Base-by-base conservation (phyloP, 2,888 invertebrate species). In the Drosophila longiperda region DNA sequence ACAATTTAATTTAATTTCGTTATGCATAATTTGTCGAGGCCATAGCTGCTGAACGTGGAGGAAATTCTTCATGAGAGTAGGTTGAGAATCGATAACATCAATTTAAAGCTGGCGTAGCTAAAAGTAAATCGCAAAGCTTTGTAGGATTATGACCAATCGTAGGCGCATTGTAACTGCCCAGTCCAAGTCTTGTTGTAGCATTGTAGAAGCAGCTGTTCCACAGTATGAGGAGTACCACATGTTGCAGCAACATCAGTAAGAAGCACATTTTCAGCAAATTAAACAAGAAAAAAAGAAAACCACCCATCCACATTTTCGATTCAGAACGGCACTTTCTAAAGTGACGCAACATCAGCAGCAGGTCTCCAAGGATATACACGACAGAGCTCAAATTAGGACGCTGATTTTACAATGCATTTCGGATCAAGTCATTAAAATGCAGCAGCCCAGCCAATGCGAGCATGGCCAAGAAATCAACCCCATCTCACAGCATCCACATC, bases 371-470 rank as follows among this genome's bases (percentile, higher is more conserved):
- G 49, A 80, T 71, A 23, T 61, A 77, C 5, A 76, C 11, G n/a
- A 61, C 79, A 6, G 76, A 79, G 45, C 79, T 79, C 3, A 75
- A 32, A 48, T 76, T 75, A 17, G 79, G 79, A 15, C 20, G 17
- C 52, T 76, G 76, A 2, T 64, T 59, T 20, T 11, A 23, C 26
- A 76, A 48, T 5, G 76, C 79, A 1, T 7, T 11, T 68, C 75
- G 75, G 17, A 79, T 34, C 2, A 59, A 1, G 26, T 61, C 68
- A 2, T 48, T 42, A n/a, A 38, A 76, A 33, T 76, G 76, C 23
- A 76, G 9, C 0, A 36, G 2, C n/a, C 20, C 33, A 1, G 64
- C 75, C 40, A 75, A 2, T 4, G 45, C 17, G 1, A 76, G 20
- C 1, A 69, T 64, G 11, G 26, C 40, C 52, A 79, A 1, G 45